These are phyloP conservation scores for Kuschelorhynchus macadamiae DNA, from an alignment of 2,888 invertebrate genomes.

Conservation along the genomic window DNA sequence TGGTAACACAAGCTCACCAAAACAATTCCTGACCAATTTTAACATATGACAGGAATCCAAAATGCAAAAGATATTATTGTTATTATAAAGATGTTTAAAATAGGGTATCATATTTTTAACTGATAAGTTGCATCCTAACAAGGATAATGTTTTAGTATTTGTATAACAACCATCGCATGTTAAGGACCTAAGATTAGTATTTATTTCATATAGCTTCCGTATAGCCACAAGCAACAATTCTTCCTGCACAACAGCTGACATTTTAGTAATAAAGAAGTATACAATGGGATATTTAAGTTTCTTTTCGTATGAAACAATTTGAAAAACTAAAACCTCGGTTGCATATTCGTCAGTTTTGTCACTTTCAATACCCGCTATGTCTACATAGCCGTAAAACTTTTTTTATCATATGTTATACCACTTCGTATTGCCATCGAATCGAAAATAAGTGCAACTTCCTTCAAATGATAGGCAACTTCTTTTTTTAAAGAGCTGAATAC, in stretches of 20 bases:
- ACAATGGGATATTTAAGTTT: constrained; percentile 51
- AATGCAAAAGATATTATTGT: constrained; percentile 25
- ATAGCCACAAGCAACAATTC: constrained; percentile 35
- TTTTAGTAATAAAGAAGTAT: constrained; percentile 50
- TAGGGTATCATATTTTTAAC: constrained; percentile 3
- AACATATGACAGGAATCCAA: constrained; percentile 3
- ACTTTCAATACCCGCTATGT: too few relatives aligned
- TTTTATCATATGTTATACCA: too few relatives aligned
- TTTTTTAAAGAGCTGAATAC: not conserved
- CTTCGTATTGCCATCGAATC: too few relatives aligned
- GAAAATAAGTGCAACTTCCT: too few relatives aligned
- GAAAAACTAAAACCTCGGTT: constrained; percentile 49
- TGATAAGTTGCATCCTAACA: constrained; percentile 30
- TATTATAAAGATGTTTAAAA: constrained; percentile 15
- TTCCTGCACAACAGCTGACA: constrained; percentile 33
- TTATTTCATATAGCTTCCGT: constrained; percentile 25
- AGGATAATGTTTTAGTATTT: constrained; percentile 31
- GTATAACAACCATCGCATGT: constrained; percentile 42
- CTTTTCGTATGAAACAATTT: constrained; percentile 48
- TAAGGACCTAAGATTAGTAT: constrained; percentile 26
- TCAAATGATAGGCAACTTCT: not conserved
- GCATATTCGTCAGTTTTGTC: constrained; percentile 27
- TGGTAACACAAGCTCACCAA: too few relatives aligned
- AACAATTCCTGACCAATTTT: constrained; percentile 29
- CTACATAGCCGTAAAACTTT: too few relatives aligned